Conservation (phyloP, 2,113 vertebrate species). For the Oreochromis niloticus region DNA sequence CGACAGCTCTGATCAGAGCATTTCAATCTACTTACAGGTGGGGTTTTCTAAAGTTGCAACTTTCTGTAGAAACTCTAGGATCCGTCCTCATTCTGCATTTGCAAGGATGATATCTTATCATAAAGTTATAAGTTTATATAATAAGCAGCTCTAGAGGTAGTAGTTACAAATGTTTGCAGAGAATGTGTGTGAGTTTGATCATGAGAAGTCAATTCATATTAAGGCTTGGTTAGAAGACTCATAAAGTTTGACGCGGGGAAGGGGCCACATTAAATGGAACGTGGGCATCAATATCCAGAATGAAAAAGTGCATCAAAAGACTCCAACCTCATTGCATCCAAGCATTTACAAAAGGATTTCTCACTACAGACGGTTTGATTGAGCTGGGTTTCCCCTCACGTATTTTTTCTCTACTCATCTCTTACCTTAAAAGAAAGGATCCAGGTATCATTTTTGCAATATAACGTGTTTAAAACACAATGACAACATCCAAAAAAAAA, state of each 20-base stretch:
- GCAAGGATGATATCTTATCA: not conserved
- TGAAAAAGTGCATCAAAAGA: conserved; percentile 5
- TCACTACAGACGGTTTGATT: not conserved
- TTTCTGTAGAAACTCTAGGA: conserved; percentile 1
- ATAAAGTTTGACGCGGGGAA: not conserved
- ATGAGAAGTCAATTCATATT: conserved; percentile 27
- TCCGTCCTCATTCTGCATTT: not conserved
- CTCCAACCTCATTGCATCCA: conserved; percentile 32
- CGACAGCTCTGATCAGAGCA: not conserved
- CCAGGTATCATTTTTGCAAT: not conserved
- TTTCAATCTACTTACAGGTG: conserved; percentile 3
- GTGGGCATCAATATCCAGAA: not conserved
- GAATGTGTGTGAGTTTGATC: conserved; percentile 17
- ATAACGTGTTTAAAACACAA: not conserved
- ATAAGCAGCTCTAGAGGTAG: conserved; percentile 65
- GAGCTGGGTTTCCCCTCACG: not conserved
- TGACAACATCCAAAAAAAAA: not conserved
- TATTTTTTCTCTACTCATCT: not conserved
- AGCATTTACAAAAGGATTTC: conserved; percentile 31
- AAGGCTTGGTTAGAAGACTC: conserved; percentile 49
- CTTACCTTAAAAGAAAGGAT: not conserved
- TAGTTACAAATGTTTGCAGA: conserved; percentile 58
- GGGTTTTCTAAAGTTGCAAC: not conserved
- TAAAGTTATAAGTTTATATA: not conserved
- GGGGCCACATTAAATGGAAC: not conserved